Evolutionary conservation across 2,888 invertebrate species (phyloP), one percentile per base, ranked within the genome.

Genomic region (Troilus luridus): DNA sequence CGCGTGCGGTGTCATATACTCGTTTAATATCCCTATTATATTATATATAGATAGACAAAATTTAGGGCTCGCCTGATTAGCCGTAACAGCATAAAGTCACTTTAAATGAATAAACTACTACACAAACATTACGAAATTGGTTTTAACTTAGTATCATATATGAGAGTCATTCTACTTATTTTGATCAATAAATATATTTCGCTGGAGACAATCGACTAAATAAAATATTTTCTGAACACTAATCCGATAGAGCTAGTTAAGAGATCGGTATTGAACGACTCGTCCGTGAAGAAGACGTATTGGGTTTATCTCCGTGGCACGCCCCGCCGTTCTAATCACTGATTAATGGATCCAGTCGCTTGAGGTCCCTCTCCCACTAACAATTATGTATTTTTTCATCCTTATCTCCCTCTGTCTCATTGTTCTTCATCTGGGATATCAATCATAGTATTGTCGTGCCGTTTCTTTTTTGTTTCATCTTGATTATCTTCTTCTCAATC

Each of bases 321-420:
- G 81, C 7, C 21, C 81, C 21, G 56, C 81, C 19, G 81, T 17
- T 56, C 21, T 56, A 56, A 81, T 81, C 54, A 81, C 21, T 81
- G 81, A 81, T 81, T 81, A 56, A 81, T 81, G 81, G 21, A 21
- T 54, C 54, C 54, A 56, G 21, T 81, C 21, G 81, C 10, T 21
- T 54, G 41, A 41, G 54, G 54, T 81, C 10, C 54, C 10, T 81
- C 81, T 54, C 21, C 12, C 5, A 14, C 72, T 27, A 3, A 72
- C 72, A 72, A 72, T 27, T 72, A 72, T 72, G 72, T 24, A 72
- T 72, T 72, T 72, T 72, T 72, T 72, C 27, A 72, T 72, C 72
- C 72, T 72, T 72, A 72, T 72, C 72, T 72, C 27, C 27, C 27
- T 14, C 11, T 27, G 27, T 2, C 7, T 11, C 27, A 14, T 72